Percentiles rank a stretch among this genome's conserved stretches.
These are phyloP conservation scores for Xenopus borealis DNA, from an alignment of 2,113 vertebrate species.

Conservation along the genomic window DNA sequence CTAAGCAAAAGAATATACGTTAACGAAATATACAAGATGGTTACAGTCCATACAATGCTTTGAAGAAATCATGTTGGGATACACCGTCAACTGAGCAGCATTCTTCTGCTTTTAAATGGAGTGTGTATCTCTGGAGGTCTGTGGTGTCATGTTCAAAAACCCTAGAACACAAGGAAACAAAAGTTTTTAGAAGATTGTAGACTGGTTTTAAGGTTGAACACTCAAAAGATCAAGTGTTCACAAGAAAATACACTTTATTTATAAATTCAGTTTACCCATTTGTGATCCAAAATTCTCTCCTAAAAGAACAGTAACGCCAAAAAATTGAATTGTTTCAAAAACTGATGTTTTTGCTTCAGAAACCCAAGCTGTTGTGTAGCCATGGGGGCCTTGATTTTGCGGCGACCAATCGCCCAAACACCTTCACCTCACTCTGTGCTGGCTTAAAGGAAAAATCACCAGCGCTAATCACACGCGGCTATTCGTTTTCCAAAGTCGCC, in stretches of 20 bases:
- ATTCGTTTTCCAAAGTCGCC: too few relatives aligned
- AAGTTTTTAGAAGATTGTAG: neutral
- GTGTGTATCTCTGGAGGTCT: neutral
- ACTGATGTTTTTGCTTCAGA: too few relatives aligned
- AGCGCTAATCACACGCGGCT: too few relatives aligned
- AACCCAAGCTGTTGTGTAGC: too few relatives aligned
- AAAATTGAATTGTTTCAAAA: too few relatives aligned
- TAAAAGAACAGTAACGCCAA: too few relatives aligned
- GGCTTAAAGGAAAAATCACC: too few relatives aligned
- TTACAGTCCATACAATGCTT: conserved; percentile 20
- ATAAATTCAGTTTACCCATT: too few relatives aligned
- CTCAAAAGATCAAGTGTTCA: neutral
- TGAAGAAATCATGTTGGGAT: neutral
- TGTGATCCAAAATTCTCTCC: too few relatives aligned
- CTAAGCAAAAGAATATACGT: conserved; percentile 17
- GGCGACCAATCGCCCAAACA: too few relatives aligned
- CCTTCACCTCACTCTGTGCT: too few relatives aligned
- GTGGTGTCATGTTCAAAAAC: neutral
- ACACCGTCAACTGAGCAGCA: neutral
- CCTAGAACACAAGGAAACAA: neutral
- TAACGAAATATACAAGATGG: conserved; percentile 13
- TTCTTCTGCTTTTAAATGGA: conserved; percentile 12
- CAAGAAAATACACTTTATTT: neutral
- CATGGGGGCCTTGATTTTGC: too few relatives aligned
- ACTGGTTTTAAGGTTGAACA: neutral